These are phyloP conservation scores for Nephrotoma guestfalica DNA, from an alignment of 2,888 invertebrate species.

Conservation along the genomic window DNA sequence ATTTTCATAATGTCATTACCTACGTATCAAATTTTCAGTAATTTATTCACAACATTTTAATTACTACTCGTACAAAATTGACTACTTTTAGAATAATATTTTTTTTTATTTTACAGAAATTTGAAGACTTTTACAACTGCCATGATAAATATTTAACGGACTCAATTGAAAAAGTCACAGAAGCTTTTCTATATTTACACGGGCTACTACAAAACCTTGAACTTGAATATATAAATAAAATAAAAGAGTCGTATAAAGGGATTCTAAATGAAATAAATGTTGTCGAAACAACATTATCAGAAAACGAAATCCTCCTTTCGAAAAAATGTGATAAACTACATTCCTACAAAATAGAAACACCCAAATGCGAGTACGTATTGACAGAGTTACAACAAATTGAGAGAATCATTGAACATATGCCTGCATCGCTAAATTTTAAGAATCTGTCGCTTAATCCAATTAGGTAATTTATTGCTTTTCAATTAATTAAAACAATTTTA, in stretches of 20 bases:
- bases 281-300: conserved; percentile 14
- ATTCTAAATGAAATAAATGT: neutral
- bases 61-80: neutral
- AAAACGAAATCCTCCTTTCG: conserved; percentile 16
- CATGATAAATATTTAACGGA: conserved; percentile 20
- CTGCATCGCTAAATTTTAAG: neutral
- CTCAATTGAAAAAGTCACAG: conserved; percentile 18
- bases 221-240: conserved; percentile 7
- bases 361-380: neutral
- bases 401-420: neutral
- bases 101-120: conserved; percentile 18
- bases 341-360: neutral
- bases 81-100: neutral
- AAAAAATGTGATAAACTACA: neutral
- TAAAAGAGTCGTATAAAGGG: neutral
- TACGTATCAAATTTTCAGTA: too few relatives aligned
- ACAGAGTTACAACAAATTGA: neutral
- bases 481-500: neutral
- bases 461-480: conserved; percentile 7
- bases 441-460: conserved; percentile 7
- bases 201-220: conserved; percentile 24
- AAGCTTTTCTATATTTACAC: conserved; percentile 23
- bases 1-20: too few relatives aligned
- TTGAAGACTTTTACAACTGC: conserved; percentile 19
- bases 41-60: too few relatives aligned